Conservation (phyloP, 2,888 invertebrate species). For the Aquatica leii region DNA sequence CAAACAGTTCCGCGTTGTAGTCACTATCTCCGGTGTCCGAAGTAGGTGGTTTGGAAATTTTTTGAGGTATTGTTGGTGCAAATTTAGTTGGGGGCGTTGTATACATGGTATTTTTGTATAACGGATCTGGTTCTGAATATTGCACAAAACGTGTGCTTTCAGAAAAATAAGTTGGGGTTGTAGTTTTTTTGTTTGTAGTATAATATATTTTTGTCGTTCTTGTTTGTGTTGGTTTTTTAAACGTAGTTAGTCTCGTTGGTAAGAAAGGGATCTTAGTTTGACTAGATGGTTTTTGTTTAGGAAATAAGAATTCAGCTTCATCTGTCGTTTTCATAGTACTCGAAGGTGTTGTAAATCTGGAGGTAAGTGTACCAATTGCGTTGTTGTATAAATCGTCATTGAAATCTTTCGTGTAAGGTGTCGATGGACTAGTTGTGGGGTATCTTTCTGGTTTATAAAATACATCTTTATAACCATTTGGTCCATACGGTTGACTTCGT, state of each 20-base stretch:
- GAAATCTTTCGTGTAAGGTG: constrained; percentile 1
- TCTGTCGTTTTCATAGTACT: neutral
- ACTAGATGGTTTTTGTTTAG: constrained; percentile 55
- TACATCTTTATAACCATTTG: constrained; percentile 52
- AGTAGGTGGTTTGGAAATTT: no score
- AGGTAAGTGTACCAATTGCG: constrained; percentile 45
- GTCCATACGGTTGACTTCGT: constrained; percentile 11
- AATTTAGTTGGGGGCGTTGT: constrained; percentile 21
- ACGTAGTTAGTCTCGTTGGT: constrained; percentile 19
- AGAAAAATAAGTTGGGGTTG: constrained; percentile 52
- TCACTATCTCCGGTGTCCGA: no score
- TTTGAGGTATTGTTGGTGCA: no score
- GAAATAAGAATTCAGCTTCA: constrained; percentile 4
- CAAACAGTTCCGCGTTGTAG: no score
- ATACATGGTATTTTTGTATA: constrained; percentile 50
- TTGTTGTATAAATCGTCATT: constrained; percentile 13
- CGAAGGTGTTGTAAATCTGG: constrained; percentile 40
- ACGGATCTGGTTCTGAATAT: constrained; percentile 64
- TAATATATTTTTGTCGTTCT: neutral
- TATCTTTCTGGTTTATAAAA: constrained; percentile 62
- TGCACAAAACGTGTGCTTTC: constrained; percentile 43
- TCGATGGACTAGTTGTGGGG: constrained; percentile 5
- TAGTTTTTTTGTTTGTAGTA: constrained; percentile 45
- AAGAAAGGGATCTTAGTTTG: constrained; percentile 47
- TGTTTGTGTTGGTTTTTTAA: constrained; percentile 40